These are phyloP conservation scores for Anabas testudineus DNA, from an alignment of 2,797 vertebrate species.

Conservation along the genomic window DNA sequence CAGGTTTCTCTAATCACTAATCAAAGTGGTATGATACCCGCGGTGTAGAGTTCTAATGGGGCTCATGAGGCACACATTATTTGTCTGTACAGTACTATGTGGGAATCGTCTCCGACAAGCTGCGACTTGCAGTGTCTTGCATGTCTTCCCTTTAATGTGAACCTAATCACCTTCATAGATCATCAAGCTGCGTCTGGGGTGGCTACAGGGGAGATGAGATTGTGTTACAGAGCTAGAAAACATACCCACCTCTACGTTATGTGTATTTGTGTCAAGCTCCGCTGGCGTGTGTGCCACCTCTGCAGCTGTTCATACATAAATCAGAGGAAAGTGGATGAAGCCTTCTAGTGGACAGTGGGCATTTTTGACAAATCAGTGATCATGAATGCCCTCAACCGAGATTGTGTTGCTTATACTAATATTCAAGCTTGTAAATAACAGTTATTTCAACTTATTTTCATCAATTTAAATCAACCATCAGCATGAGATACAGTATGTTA, in stretches of 20 bases:
- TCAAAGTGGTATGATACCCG: conserved; percentile 34
- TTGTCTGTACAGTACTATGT: conserved; percentile 10
- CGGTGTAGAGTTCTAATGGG: conserved; percentile 10
- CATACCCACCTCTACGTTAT: conserved; percentile 65
- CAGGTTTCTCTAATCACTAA: conserved; percentile 23
- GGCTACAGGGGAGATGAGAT: conserved; percentile 39
- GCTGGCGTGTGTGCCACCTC: conserved; percentile 54
- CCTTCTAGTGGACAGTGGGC: conserved; percentile 51
- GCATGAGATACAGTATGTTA: no score
- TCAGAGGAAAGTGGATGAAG: conserved; percentile 75
- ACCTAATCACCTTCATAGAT: conserved; percentile 61
- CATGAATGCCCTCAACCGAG: conserved; percentile 26
- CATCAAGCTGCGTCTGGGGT: conserved; percentile 49
- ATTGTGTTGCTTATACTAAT: conserved; percentile 25
- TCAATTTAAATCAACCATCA: conserved; percentile 16
- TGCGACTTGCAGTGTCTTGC: conserved; percentile 16
- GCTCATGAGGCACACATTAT: conserved; percentile 24
- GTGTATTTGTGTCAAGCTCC: conserved; percentile 57
- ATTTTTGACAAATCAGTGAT: conserved; percentile 55
- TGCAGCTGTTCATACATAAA: conserved; percentile 82
- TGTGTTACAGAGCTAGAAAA: conserved; percentile 54
- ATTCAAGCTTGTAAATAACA: conserved; percentile 22
- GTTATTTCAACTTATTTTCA: conserved; percentile 14
- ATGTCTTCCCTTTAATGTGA: conserved; percentile 44
- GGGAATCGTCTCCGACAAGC: conserved; percentile 23